Conservation (phyloP, 2,888 invertebrate genomes). For the Metalampra italica region DNA sequence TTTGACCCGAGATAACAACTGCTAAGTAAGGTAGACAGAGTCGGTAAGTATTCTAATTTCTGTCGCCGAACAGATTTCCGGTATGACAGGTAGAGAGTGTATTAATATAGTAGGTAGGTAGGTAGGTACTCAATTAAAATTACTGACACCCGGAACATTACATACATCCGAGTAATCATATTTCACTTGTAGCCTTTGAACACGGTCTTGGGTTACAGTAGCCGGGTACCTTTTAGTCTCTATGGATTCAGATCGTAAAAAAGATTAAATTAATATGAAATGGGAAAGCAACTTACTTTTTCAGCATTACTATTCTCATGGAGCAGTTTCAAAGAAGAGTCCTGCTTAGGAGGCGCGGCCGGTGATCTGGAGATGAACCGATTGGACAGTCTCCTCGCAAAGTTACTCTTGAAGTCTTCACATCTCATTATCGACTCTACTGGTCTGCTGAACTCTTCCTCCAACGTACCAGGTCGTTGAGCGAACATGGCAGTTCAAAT, state of each 20-base stretch:
- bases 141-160: too few relatives aligned
- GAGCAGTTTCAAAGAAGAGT: constrained; percentile 42
- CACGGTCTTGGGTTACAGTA: too few relatives aligned
- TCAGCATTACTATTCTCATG: constrained; percentile 22
- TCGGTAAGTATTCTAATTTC: too few relatives aligned
- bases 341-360: constrained; percentile 33
- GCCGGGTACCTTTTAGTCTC: too few relatives aligned
- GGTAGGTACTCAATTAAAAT: too few relatives aligned
- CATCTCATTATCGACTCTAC: constrained; percentile 72
- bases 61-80: too few relatives aligned
- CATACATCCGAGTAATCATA: too few relatives aligned
- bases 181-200: too few relatives aligned
- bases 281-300: constrained; percentile 53
- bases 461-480: constrained; percentile 35
- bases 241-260: background rate
- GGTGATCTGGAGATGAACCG: constrained; percentile 55
- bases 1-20: too few relatives aligned
- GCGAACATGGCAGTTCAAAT: constrained; percentile 45
- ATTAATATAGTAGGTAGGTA: too few relatives aligned
- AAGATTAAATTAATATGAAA: background rate
- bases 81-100: too few relatives aligned
- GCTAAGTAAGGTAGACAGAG: too few relatives aligned
- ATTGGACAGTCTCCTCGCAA: constrained; percentile 68
- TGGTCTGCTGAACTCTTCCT: constrained; percentile 58
- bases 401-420: constrained; percentile 72